A percentile compares a stretch with the other conserved stretches of the same genome.
These are phyloP conservation scores for Erpetoichthys calabaricus DNA, from an alignment of 2,797 vertebrate species.

Conservation along the genomic window DNA sequence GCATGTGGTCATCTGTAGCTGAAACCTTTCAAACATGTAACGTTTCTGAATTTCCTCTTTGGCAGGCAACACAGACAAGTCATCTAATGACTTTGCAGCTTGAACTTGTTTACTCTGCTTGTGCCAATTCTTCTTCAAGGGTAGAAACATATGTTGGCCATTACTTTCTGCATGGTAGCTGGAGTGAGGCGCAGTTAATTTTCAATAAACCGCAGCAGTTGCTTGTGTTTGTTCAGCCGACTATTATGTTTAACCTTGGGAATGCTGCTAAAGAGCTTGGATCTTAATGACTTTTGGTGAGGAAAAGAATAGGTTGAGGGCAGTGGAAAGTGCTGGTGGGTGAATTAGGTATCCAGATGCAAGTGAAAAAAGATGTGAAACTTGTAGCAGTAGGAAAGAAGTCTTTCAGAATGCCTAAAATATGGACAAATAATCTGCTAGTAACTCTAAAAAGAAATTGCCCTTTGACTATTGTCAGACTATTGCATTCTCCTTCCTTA, in stretches of 20 bases:
- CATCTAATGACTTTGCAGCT: neutral
- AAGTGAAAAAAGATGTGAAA: neutral
- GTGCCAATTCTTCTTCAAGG: neutral
- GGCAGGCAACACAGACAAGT: neutral
- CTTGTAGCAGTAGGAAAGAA: no score
- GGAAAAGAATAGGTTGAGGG: no score
- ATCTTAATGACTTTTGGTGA: constrained; percentile 3
- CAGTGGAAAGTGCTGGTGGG: neutral
- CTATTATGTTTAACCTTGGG: constrained; percentile 1
- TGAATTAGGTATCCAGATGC: neutral
- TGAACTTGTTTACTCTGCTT: neutral
- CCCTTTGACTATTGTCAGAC: no score
- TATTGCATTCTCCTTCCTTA: no score
- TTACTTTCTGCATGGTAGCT: constrained; percentile 6
- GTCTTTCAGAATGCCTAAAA: no score
- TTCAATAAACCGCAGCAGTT: constrained; percentile 6
- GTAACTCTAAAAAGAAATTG: no score
- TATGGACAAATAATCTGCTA: no score
- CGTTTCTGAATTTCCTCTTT: neutral
- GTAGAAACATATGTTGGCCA: constrained; percentile 3
- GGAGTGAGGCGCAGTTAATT: constrained; percentile 8
- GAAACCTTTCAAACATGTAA: no score
- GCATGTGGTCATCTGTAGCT: no score
- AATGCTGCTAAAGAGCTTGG: neutral
- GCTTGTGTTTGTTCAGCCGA: constrained; percentile 2